Percentiles rank a stretch among this genome's conserved stretches.
Evolutionary conservation across 2,797 vertebrate species (phyloP).

Genomic region (Epinephelus malabaricus): DNA sequence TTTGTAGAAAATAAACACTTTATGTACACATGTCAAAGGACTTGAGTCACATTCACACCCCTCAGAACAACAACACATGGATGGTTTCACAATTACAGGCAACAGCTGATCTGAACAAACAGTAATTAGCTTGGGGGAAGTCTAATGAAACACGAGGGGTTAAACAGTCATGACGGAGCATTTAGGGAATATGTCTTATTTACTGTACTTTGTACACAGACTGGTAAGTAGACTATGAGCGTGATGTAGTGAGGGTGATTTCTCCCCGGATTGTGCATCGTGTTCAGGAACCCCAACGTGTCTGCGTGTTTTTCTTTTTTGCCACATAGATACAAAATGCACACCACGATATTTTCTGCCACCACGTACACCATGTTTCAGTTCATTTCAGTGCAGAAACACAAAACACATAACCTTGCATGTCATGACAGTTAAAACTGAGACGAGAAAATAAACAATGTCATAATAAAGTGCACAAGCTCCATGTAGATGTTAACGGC

Average conservation of each 20-base stretch:
- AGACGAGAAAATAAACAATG: constrained; percentile 70
- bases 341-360: constrained; percentile 66
- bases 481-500: constrained; percentile 72
- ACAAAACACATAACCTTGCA: constrained; percentile 70
- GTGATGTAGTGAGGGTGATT: constrained; percentile 33
- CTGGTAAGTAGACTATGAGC: constrained; percentile 58
- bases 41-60: constrained; percentile 88
- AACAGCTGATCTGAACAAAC: constrained; percentile 84
- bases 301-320: constrained; percentile 62
- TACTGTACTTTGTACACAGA: constrained; percentile 62
- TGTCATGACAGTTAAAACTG: constrained; percentile 60
- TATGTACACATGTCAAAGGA: constrained; percentile 95
- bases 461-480: constrained; percentile 87
- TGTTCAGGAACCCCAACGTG: constrained; percentile 54
- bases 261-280: constrained; percentile 69
- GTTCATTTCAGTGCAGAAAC: constrained; percentile 72
- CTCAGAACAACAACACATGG: constrained; percentile 84
- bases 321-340: constrained; percentile 73
- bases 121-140: constrained; percentile 64
- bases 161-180: constrained; percentile 66
- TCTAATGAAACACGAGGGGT: constrained; percentile 83
- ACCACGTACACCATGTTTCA: constrained; percentile 62
- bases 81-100: constrained; percentile 85
- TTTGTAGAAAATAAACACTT: constrained; percentile 92
- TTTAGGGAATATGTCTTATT: constrained; percentile 54